These are phyloP conservation scores for Danio aesculapii DNA, from an alignment of 2,797 vertebrate genomes.

Conservation along the genomic window DNA sequence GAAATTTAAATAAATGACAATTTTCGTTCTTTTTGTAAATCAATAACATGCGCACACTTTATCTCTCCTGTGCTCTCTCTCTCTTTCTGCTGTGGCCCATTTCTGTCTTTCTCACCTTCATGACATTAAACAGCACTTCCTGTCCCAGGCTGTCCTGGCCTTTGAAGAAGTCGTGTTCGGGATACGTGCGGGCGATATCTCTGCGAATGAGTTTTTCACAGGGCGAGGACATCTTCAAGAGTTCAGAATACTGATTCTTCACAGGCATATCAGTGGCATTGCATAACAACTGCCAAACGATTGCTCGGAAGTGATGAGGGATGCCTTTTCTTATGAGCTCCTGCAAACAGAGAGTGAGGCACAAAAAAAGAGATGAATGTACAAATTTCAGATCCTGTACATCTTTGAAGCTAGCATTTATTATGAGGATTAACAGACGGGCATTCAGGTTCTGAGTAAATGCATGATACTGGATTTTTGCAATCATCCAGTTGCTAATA, in stretches of 20 bases:
- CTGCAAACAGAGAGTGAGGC: constrained; percentile 67
- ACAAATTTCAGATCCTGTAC: background rate
- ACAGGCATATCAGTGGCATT: constrained; percentile 96
- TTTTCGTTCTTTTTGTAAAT: no score
- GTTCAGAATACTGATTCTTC: constrained; percentile 98
- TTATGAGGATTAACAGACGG: background rate
- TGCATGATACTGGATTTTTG: no score
- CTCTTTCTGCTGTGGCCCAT: background rate
- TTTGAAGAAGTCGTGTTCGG: constrained; percentile 98
- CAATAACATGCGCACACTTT: background rate
- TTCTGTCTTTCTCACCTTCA: constrained; percentile 84
- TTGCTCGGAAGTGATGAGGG: constrained; percentile 97
- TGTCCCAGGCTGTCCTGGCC: constrained; percentile 98
- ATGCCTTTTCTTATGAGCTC: constrained; percentile 97
- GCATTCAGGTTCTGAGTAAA: background rate
- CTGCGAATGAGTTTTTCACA: constrained; percentile 97
- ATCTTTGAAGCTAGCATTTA: background rate
- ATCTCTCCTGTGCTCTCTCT: background rate
- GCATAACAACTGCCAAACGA: constrained; percentile 97
- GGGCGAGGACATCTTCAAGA: constrained; percentile 97
- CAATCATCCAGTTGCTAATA: no score
- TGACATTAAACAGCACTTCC: constrained; percentile 98
- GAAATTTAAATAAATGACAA: no score
- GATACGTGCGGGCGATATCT: constrained; percentile 98
- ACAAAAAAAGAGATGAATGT: constrained; percentile 1